A percentile compares a stretch with the other conserved stretches of the same genome.
These are phyloP conservation scores for Labia minor DNA, from an alignment of 2,888 invertebrate species.

Conservation along the genomic window DNA sequence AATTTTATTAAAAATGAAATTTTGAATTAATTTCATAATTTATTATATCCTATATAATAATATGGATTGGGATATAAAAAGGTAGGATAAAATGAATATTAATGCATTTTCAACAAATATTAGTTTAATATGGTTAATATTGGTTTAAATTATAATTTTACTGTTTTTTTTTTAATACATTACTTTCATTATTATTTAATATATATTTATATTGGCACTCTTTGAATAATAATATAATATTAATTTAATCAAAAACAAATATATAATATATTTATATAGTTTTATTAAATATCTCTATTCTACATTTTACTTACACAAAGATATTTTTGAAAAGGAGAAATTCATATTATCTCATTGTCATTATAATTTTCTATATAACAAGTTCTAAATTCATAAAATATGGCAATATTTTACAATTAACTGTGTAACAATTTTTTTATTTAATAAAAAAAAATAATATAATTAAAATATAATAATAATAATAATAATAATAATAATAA, in stretches of 20 bases:
- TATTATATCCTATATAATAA: too few relatives aligned
- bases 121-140: constrained; percentile 8
- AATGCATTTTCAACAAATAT: neutral
- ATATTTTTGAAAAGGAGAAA: neutral
- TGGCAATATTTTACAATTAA: neutral
- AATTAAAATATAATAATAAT: neutral
- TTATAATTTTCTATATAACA: neutral
- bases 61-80: too few relatives aligned
- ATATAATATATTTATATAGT: neutral
- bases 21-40: too few relatives aligned
- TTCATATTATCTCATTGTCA: neutral
- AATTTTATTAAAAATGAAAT: too few relatives aligned
- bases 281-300: neutral
- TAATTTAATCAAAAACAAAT: constrained; percentile 2
- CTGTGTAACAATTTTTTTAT: neutral
- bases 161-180: neutral
- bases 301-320: neutral
- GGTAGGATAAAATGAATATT: neutral
- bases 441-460: neutral
- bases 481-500: neutral
- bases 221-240: constrained; percentile 13
- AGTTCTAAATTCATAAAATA: neutral
- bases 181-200: neutral
- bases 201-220: constrained; percentile 8
- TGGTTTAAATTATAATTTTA: constrained; percentile 6